phyloP scores from a whole-genome alignment of 1,140 invertebrate species.

The Habropoda laboriosa region DNA sequence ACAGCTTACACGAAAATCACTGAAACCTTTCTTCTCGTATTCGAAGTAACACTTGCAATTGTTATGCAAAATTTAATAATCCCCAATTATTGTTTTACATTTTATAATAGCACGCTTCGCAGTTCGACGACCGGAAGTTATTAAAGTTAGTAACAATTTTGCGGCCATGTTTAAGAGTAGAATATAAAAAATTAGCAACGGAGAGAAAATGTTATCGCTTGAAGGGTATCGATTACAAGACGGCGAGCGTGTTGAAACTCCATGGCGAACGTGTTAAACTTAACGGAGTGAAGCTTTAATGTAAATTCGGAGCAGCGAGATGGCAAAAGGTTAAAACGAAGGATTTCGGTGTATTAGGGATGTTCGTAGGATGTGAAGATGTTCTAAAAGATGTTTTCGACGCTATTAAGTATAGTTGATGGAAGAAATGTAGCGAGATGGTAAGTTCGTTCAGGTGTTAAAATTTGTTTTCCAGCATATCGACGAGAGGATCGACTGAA shows the following conservation, averaged over 20 bases:
- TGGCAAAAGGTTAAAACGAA: background rate
- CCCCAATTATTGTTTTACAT: background rate
- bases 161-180: background rate
- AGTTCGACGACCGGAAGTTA: background rate
- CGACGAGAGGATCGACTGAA: too few species aligned
- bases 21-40: background rate
- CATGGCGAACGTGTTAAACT: background rate
- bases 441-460: too few species aligned
- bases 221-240: constrained; percentile 10
- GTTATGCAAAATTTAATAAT: background rate
- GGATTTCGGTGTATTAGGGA: background rate
- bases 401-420: too few species aligned
- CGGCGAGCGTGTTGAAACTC: constrained; percentile 6
- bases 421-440: too few species aligned
- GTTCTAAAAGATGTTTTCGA: background rate
- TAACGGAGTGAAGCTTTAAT: background rate
- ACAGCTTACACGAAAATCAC: background rate
- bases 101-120: background rate
- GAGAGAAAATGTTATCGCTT: background rate
- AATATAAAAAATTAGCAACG: background rate
- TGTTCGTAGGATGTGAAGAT: background rate
- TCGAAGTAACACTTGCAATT: background rate
- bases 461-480: too few species aligned
- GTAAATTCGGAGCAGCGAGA: background rate
- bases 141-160: background rate